phyloP scores from a whole-genome alignment of 2,888 invertebrate species.

The Drymonia ruficornis region DNA sequence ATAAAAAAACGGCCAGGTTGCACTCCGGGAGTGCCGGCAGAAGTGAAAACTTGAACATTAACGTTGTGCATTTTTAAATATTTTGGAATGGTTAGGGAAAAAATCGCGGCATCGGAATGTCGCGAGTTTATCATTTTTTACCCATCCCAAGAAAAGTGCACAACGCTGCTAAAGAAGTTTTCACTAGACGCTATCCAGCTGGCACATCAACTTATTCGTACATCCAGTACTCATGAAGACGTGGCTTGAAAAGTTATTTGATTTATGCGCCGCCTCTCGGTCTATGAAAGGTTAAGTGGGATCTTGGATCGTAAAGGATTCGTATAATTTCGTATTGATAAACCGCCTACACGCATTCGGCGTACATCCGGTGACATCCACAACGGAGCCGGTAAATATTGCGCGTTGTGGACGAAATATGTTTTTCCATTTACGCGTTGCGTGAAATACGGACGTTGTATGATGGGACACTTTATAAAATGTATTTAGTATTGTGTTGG shows the following conservation, averaged over 20 bases:
- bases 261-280: slow-evolving; percentile 46
- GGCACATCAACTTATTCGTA: slow-evolving; percentile 30
- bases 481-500: too few relatives aligned
- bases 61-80: too few relatives aligned
- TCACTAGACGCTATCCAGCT: too few relatives aligned
- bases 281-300: slow-evolving; percentile 36
- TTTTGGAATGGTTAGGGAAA: too few relatives aligned
- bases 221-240: slow-evolving; percentile 35
- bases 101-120: too few relatives aligned
- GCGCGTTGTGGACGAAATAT: slow-evolving; percentile 5
- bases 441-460: neutral
- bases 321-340: slow-evolving; percentile 37
- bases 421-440: neutral
- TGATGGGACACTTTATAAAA: neutral
- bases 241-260: slow-evolving; percentile 52
- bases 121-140: too few relatives aligned
- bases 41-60: too few relatives aligned
- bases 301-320: slow-evolving; percentile 29
- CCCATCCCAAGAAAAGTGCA: too few relatives aligned
- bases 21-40: too few relatives aligned
- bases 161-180: too few relatives aligned
- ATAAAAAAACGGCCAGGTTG: too few relatives aligned
- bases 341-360: slow-evolving; percentile 22
- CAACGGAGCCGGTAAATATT: slow-evolving; percentile 13
- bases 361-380: slow-evolving; percentile 9